Evolutionary conservation across 2,797 vertebrate species (phyloP).

Genomic region (Xenopus petersii): DNA sequence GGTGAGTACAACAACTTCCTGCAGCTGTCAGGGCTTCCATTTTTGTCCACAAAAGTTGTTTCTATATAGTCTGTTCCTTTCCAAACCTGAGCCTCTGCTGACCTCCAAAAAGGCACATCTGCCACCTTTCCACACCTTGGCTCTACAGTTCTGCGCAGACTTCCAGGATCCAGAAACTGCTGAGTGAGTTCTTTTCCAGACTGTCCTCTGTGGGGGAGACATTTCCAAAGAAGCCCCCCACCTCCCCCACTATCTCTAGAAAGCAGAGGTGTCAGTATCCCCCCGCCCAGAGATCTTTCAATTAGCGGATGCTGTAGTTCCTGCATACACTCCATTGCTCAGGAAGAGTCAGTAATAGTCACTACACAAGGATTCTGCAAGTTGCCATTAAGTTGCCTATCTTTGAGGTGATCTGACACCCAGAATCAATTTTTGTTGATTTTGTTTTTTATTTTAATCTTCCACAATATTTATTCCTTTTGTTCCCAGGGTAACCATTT

Average conservation of each 20-base stretch:
- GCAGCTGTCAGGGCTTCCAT: constrained; percentile 59
- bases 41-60: constrained; percentile 77
- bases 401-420: too few relatives aligned
- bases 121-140: constrained; percentile 65
- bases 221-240: constrained; percentile 29
- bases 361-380: too few relatives aligned
- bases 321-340: constrained; percentile 72
- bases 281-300: constrained; percentile 45
- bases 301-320: constrained; percentile 81
- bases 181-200: constrained; percentile 64
- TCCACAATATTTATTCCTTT: too few relatives aligned
- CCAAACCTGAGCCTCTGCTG: constrained; percentile 61
- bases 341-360: background rate
- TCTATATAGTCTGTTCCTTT: constrained; percentile 77
- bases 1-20: constrained; percentile 66
- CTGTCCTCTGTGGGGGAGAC: constrained; percentile 64
- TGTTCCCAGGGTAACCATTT: too few relatives aligned
- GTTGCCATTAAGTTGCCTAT: too few relatives aligned
- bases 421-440: too few relatives aligned
- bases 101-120: constrained; percentile 65
- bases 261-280: constrained; percentile 16
- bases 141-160: constrained; percentile 68
- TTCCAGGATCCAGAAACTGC: constrained; percentile 75
- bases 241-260: constrained; percentile 18
- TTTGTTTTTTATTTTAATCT: too few relatives aligned